A percentile compares a stretch with the other conserved stretches of the same genome.
These are phyloP conservation scores for Apamea anceps DNA, from an alignment of 2,888 invertebrate species.

Conservation along the genomic window DNA sequence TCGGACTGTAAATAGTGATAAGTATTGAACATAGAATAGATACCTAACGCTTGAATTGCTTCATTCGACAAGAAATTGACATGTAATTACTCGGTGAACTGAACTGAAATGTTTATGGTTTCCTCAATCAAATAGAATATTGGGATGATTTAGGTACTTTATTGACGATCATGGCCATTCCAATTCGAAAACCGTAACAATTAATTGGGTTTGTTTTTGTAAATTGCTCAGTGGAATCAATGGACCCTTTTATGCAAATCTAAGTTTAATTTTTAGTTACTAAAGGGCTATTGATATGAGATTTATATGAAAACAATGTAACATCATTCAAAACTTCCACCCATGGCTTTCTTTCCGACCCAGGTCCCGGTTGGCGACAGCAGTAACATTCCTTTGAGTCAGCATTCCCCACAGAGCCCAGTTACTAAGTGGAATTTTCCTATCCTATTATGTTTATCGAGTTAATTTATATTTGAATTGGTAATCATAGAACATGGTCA, in stretches of 20 bases:
- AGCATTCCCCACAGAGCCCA: neutral
- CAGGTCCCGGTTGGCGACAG: neutral
- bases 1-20: neutral
- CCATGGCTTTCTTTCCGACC: too few species aligned
- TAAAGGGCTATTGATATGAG: constrained; percentile 16
- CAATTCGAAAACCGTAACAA: constrained; percentile 5
- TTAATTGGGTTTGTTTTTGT: constrained; percentile 42
- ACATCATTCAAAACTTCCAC: neutral
- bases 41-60: constrained; percentile 34
- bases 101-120: constrained; percentile 33
- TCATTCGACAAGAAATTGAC: constrained; percentile 36
- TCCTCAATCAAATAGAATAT: constrained; percentile 15
- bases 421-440: neutral
- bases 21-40: neutral
- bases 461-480: neutral
- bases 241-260: constrained; percentile 42
- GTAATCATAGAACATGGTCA: neutral
- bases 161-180: constrained; percentile 21
- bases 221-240: constrained; percentile 12
- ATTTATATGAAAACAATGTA: neutral
- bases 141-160: constrained; percentile 22
- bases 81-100: constrained; percentile 26
- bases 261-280: constrained; percentile 1
- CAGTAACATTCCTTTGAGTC: neutral
- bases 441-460: neutral